A percentile compares a stretch with the other conserved stretches of the same genome.
Conservation (phyloP, 2,113 vertebrate species). For the Pteruthius melanotis region DNA sequence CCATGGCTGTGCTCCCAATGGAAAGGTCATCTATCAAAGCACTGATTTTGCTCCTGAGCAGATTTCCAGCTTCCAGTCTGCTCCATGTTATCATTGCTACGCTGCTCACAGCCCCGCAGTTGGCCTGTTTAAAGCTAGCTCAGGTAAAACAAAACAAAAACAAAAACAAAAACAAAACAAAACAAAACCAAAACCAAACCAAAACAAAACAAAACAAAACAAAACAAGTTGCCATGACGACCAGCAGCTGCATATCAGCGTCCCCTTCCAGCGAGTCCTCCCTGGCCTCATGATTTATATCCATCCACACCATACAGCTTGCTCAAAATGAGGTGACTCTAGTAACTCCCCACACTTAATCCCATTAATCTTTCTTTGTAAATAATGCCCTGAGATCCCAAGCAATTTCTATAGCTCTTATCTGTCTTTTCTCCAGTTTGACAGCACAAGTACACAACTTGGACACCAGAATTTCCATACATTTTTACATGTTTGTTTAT, state of each 20-base stretch:
- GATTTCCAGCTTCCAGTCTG: neutral
- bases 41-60: neutral
- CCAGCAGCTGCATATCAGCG: neutral
- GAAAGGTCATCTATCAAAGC: neutral
- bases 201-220: neutral
- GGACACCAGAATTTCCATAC: neutral
- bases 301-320: neutral
- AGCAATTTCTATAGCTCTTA: neutral
- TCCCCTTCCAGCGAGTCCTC: accelerated
- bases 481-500: neutral
- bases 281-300: neutral
- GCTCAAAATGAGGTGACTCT: neutral
- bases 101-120: neutral
- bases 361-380: neutral
- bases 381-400: neutral
- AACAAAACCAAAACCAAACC: neutral
- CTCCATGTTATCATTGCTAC: neutral
- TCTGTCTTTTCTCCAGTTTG: neutral
- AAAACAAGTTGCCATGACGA: neutral
- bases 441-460: neutral
- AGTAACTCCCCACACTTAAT: neutral
- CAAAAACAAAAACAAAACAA: neutral
- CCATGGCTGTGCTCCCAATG: neutral
- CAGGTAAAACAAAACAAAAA: neutral
- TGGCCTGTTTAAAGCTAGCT: neutral